phyloP scores from a whole-genome alignment of 1,140 invertebrate species.

The Myzus persicae region DNA sequence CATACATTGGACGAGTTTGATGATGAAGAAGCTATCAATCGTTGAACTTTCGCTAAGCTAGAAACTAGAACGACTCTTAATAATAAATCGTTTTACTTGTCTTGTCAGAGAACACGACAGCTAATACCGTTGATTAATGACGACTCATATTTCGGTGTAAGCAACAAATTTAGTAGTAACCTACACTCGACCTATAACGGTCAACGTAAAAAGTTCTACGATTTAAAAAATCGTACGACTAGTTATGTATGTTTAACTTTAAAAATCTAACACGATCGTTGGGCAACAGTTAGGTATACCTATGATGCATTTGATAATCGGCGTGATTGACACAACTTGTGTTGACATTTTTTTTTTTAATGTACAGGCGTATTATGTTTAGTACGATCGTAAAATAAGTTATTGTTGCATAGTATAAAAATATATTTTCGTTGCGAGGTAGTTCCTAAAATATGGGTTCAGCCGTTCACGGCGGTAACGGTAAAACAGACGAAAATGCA shows the following conservation, averaged over 20 bases:
- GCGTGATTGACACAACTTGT: not conserved
- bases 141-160: not conserved
- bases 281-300: not conserved
- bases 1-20: not conserved
- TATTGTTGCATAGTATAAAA: not conserved
- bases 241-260: not conserved
- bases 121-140: not conserved
- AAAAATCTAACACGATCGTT: not conserved
- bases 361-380: not conserved
- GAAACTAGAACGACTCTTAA: conserved; percentile 15
- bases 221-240: not conserved
- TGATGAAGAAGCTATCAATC: not conserved
- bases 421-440: not conserved
- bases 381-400: not conserved
- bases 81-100: conserved; percentile 3
- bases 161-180: not conserved
- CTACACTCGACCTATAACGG: not conserved
- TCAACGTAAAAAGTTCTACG: not conserved
- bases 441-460: not conserved
- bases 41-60: not conserved
- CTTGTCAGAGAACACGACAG: not conserved
- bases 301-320: not conserved
- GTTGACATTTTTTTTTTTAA: too few species aligned
- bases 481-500: not conserved
- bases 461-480: not conserved